phyloP scores from a whole-genome alignment of 53 echinoderm and acorn worm species.

The Stichopus horrens region DNA sequence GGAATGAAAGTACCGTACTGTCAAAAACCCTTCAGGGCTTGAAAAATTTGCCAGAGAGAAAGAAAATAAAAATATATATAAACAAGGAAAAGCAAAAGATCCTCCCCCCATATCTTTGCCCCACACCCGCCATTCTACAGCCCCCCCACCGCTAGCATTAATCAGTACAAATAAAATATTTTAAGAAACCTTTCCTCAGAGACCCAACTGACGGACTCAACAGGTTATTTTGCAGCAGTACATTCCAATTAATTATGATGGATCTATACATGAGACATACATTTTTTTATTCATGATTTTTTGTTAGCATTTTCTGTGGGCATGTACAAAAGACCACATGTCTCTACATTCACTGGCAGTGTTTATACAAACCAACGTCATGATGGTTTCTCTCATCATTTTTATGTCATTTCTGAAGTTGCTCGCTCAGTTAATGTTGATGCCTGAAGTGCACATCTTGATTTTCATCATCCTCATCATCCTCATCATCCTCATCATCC shows the following conservation, averaged over 20 bases:
- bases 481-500: no score
- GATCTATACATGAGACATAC: neutral
- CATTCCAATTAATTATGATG: neutral
- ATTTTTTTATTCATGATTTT: no score
- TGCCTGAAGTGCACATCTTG: no score
- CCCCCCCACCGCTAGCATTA: neutral
- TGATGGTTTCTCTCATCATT: no score
- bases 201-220: neutral
- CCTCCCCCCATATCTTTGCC: neutral
- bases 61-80: neutral
- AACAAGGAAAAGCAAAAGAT: neutral
- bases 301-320: no score
- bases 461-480: no score
- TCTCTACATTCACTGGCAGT: no score
- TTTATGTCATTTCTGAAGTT: no score
- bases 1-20: neutral
- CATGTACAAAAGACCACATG: no score
- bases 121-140: neutral
- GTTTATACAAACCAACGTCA: no score
- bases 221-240: neutral
- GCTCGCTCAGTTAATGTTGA: no score
- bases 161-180: neutral
- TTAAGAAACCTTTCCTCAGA: neutral
- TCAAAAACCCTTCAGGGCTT: neutral
- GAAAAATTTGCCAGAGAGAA: neutral